Evolutionary conservation across 2,113 vertebrate genomes (phyloP), one percentile per base, ranked within the genome.

Genomic region (Dasyprocta punctata): DNA sequence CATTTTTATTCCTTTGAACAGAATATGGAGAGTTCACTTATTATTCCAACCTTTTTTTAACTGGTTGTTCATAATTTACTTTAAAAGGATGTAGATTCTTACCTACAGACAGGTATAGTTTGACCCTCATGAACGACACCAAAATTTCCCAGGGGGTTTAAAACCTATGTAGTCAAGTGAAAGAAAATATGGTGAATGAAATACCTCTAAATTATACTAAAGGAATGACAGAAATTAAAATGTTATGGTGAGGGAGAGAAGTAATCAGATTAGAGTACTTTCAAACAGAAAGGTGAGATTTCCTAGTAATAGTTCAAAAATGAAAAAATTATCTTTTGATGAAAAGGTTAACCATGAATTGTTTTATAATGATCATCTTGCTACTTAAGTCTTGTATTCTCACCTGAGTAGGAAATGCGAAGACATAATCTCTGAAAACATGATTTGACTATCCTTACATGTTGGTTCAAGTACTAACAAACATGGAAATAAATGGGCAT

Each of bases 141-240:
- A 89, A 92, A 87, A 97, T 94, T 96, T 98, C 97, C 97, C 96
- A 98, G 67, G 94, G 96, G 94, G 97, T 77, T 96, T 98, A 94
- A 94, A 98, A 98, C 94, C 96, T 98, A 95, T 97, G 95, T 93
- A 97, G 97, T 98, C 98, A 98, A 98, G 88, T 98, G 97, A 98
- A 98, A 98, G 92, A 90, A 93, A 98, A 91, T 97, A 90, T 94
- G n/a, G 96, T 98, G 95, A 69, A n/a, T n/a, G 17, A n/a, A 38
- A 69, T 69, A 69, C 98, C 94, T 97, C 98, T 44, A 98, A 98
- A 98, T 98, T 97, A 98, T 96, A 61, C 89, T 98, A 97, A 98
- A 95, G 96, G 94, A 98, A 97, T 98, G 92, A 98, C 97, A 98
- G 98, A 98, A 96, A 69, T 96, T 97, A 94, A 97, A 94, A 96